A percentile compares a stretch with the other conserved stretches of the same genome.
phyloP scores from a whole-genome alignment of 2,797 vertebrate species.

The Characodon lateralis region DNA sequence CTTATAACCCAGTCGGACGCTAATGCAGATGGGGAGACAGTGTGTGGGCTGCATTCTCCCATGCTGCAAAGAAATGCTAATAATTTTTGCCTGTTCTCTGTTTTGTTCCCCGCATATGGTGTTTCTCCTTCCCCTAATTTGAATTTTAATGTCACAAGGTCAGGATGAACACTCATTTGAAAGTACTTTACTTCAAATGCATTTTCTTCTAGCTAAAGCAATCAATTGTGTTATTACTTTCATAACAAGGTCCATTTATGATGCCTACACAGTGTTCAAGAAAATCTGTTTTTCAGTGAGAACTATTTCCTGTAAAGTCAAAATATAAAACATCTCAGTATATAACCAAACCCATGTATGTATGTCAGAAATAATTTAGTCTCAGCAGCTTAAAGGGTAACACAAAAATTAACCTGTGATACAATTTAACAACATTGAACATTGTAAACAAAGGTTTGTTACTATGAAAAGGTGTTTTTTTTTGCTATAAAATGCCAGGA shows the following conservation, averaged over 20 bases:
- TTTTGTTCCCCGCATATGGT: conserved; percentile 62
- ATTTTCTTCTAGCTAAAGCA: conserved; percentile 61
- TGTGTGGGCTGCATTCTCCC: conserved; percentile 60
- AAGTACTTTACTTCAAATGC: conserved; percentile 48
- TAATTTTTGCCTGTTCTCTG: conserved; percentile 66
- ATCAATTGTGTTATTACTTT: conserved; percentile 66
- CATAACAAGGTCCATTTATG: conserved; percentile 31
- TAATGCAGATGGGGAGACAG: conserved; percentile 49
- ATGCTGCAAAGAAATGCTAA: conserved; percentile 62
- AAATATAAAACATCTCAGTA: neutral
- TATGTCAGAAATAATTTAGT: neutral
- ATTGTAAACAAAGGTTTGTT: conserved; percentile 22
- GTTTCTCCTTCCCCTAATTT: conserved; percentile 50
- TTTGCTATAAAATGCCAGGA: conserved; percentile 44
- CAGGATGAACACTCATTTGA: conserved; percentile 68
- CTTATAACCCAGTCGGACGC: conserved; percentile 53
- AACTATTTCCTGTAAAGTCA: neutral
- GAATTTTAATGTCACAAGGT: conserved; percentile 56
- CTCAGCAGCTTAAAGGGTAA: conserved; percentile 3
- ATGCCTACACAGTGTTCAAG: conserved; percentile 29
- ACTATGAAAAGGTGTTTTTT: conserved; percentile 36
- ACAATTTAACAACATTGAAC: conserved; percentile 14
- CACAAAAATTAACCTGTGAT: conserved; percentile 11
- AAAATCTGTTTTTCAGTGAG: neutral
- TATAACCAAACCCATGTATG: neutral